Percentiles rank a stretch among this genome's conserved stretches.
Conservation (phyloP, 2,888 invertebrate genomes). For the Leucoma salicis region DNA sequence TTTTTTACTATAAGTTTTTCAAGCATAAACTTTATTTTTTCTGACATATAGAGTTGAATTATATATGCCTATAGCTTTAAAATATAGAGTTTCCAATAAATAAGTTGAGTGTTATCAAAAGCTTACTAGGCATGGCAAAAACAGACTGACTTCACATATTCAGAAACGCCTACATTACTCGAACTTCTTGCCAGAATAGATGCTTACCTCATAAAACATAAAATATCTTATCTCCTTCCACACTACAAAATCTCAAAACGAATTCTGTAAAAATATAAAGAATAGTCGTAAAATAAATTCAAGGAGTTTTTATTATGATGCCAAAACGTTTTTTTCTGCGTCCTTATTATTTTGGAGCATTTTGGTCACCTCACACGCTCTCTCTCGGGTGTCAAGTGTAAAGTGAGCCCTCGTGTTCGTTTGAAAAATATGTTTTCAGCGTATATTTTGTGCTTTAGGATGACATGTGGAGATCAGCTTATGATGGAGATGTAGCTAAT, state of each 20-base stretch:
- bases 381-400: conserved; percentile 29
- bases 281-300: conserved; percentile 27
- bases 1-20: too few relatives aligned
- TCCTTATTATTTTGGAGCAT: conserved; percentile 26
- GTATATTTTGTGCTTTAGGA: conserved; percentile 16
- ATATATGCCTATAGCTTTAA: too few relatives aligned
- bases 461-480: conserved; percentile 22
- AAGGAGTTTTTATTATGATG: conserved; percentile 27
- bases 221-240: conserved; percentile 13
- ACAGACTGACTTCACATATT: too few relatives aligned
- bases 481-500: conserved; percentile 28
- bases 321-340: conserved; percentile 20
- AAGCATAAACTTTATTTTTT: too few relatives aligned
- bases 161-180: too few relatives aligned
- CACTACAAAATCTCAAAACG: conserved; percentile 18
- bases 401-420: conserved; percentile 23
- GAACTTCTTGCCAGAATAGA: too few relatives aligned
- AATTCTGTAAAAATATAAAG: conserved; percentile 13
- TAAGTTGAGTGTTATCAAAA: too few relatives aligned
- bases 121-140: too few relatives aligned
- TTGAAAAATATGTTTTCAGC: conserved; percentile 13
- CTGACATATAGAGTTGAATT: too few relatives aligned
- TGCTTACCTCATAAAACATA: neutral
- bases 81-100: too few relatives aligned
- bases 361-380: conserved; percentile 36